Evolutionary conservation across 1,140 invertebrate species (phyloP).

Genomic region (Diabrotica virgifera): DNA sequence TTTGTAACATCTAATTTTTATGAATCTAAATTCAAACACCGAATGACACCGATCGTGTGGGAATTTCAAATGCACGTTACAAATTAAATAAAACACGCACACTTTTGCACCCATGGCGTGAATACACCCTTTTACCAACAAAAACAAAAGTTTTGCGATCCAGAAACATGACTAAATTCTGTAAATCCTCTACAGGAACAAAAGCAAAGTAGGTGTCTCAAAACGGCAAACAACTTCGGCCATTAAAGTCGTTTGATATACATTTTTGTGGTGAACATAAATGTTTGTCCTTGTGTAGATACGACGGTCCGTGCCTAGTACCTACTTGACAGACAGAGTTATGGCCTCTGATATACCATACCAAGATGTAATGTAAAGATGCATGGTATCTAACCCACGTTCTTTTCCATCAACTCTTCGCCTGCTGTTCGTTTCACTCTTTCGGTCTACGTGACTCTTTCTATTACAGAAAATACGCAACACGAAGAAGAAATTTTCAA

Average conservation of each 20-base stretch:
- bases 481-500: too few relatives aligned
- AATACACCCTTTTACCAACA: not conserved
- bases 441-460: not conserved
- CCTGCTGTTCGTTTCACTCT: conserved; percentile 16
- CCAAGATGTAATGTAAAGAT: conserved; percentile 44
- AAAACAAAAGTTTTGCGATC: not conserved
- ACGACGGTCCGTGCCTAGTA: conserved; percentile 39
- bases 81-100: not conserved
- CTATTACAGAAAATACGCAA: not conserved
- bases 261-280: conserved; percentile 33
- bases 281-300: conserved; percentile 30
- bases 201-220: conserved; percentile 29
- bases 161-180: conserved; percentile 2
- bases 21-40: too few relatives aligned
- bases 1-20: too few relatives aligned
- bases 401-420: conserved; percentile 34
- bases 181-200: not conserved
- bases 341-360: conserved; percentile 38
- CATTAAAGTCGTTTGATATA: conserved; percentile 32
- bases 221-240: conserved; percentile 26
- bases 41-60: too few relatives aligned
- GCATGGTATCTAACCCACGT: conserved; percentile 45
- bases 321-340: conserved; percentile 37
- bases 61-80: too few relatives aligned
- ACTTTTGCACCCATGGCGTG: not conserved